Evolutionary conservation across 2,888 invertebrate species (phyloP).

Genomic region (Hedya salicella): DNA sequence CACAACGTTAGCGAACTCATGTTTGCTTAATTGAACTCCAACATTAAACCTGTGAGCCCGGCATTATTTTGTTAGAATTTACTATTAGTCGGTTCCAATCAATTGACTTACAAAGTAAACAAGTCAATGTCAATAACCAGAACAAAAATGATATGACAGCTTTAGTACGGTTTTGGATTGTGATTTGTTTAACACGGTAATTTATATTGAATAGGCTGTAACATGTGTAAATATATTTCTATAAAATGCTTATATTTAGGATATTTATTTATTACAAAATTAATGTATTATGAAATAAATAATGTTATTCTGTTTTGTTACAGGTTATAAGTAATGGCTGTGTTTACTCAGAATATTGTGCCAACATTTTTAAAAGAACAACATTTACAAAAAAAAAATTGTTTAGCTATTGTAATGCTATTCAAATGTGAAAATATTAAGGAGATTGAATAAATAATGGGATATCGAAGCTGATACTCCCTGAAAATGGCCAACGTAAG

Average conservation of each 20-base stretch:
- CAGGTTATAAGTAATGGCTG: conserved; percentile 35
- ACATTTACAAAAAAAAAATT: not conserved
- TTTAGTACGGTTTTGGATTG: not conserved
- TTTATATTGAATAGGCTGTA: not conserved
- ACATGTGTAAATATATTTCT: not conserved
- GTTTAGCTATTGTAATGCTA: not conserved
- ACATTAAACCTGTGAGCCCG: not conserved
- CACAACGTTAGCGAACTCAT: too few relatives aligned
- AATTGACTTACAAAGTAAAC: not conserved
- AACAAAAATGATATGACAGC: not conserved
- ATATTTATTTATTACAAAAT: too few relatives aligned
- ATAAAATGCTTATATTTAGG: too few relatives aligned
- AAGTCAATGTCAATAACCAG: not conserved
- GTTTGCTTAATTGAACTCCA: not conserved
- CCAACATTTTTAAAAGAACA: conserved; percentile 14
- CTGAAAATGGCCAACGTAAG: conserved; percentile 78
- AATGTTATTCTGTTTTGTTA: conserved; percentile 29
- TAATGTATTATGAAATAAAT: not conserved
- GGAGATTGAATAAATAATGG: conserved; percentile 69
- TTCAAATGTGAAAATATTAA: conserved; percentile 29
- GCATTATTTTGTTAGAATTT: not conserved
- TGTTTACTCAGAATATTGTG: conserved; percentile 12
- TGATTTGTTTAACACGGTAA: not conserved
- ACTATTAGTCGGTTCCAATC: not conserved
- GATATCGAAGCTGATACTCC: conserved; percentile 78